phyloP scores from a whole-genome alignment of 2,113 vertebrate species.

The Hippocampus barbouri region DNA sequence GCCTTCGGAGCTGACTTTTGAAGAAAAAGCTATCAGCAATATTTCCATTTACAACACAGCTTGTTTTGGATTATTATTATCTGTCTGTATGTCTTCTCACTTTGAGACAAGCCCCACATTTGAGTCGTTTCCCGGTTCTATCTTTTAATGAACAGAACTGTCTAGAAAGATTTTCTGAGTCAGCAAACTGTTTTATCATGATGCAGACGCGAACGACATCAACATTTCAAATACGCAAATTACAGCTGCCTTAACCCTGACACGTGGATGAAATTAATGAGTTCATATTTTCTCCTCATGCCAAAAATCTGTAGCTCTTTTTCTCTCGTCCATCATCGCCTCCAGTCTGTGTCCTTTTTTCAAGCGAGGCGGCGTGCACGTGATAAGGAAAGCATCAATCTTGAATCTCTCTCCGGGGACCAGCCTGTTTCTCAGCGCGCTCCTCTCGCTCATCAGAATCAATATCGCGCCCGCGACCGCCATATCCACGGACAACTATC shows the following conservation, averaged over 20 bases:
- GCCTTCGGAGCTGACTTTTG: too few relatives aligned
- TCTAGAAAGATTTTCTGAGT: constrained; percentile 7
- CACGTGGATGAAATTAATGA: constrained; percentile 25
- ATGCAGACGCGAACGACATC: constrained; percentile 16
- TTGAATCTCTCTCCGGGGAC: constrained; percentile 36
- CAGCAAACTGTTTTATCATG: constrained; percentile 23
- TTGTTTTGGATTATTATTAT: too few relatives aligned
- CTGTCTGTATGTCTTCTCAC: too few relatives aligned
- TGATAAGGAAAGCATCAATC: constrained; percentile 48
- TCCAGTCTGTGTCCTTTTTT: constrained; percentile 23
- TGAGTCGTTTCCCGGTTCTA: too few relatives aligned
- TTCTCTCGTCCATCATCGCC: constrained; percentile 47
- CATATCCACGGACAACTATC: constrained; percentile 31
- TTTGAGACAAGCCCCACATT: background rate
- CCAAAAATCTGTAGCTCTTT: background rate
- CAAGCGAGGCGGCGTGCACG: constrained; percentile 39
- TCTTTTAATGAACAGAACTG: too few relatives aligned
- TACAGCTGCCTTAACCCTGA: constrained; percentile 17
- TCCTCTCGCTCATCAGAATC: constrained; percentile 53
- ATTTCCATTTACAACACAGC: too few relatives aligned
- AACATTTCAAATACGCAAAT: constrained; percentile 23
- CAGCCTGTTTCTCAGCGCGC: constrained; percentile 29
- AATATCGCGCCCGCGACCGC: constrained; percentile 46
- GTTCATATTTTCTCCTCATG: constrained; percentile 22
- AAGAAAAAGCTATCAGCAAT: too few relatives aligned